These are phyloP conservation scores for Lethenteron camtschaticum DNA, from an alignment of 2,113 vertebrate genomes.

Conservation along the genomic window DNA sequence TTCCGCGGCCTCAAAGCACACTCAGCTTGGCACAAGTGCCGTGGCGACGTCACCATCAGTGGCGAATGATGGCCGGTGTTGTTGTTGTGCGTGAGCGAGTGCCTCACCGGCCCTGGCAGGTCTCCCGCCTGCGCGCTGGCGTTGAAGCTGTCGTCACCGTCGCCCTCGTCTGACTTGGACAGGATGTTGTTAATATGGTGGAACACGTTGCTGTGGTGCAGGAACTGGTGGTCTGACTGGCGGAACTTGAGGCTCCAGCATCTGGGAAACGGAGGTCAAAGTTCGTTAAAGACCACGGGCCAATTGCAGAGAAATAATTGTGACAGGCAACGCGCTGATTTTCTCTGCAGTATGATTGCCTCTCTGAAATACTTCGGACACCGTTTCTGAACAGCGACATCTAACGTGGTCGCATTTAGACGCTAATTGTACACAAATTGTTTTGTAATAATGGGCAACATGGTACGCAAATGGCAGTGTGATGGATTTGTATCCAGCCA, in stretches of 20 bases:
- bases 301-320: neutral
- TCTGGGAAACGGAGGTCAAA: constrained; percentile 20
- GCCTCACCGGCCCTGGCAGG: neutral
- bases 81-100: neutral
- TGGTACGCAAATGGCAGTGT: no score
- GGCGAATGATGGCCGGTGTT: no score
- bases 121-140: constrained; percentile 76
- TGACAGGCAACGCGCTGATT: neutral
- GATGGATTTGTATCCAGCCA: no score
- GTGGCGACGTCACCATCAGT: no score
- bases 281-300: neutral
- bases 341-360: no score
- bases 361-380: no score
- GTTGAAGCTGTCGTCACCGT: constrained; percentile 94
- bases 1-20: no score
- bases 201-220: constrained; percentile 97
- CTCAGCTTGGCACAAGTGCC: no score
- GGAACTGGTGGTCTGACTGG: constrained; percentile 92
- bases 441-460: no score
- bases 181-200: constrained; percentile 99
- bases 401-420: no score
- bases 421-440: no score
- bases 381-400: no score
- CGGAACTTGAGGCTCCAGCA: constrained; percentile 99
- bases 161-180: constrained; percentile 93